Conservation (phyloP, 30 jellyfish, hydroid and myxozoan genomes). For the Nemopilema nomurai region DNA sequence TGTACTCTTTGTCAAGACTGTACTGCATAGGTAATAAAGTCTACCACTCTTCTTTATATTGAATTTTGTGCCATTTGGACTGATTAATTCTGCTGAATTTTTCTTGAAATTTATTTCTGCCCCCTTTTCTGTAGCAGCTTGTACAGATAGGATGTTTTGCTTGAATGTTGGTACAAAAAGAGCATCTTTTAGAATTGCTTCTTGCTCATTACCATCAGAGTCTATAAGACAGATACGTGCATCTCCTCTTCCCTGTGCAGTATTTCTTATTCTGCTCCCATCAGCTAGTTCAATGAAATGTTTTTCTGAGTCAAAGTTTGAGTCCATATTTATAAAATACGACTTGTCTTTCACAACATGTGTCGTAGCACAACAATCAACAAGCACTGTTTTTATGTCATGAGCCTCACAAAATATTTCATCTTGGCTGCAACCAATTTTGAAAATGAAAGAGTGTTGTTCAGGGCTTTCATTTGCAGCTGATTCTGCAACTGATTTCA, state of each 20-base stretch:
- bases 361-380: conserved; percentile 42
- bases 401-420: not conserved
- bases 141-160: conserved; percentile 3
- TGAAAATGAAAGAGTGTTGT: not conserved
- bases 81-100: not conserved
- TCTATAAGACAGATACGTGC: conserved; percentile 13
- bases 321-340: conserved; percentile 26
- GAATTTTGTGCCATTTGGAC: conserved; percentile 34
- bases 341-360: conserved; percentile 9
- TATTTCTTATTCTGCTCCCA: conserved; percentile 31
- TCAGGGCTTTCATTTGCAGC: not conserved
- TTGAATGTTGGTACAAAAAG: conserved; percentile 4
- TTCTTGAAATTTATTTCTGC: not conserved
- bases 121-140: conserved; percentile 11
- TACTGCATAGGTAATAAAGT: conserved; percentile 30
- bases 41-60: conserved; percentile 39
- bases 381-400: not conserved
- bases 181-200: conserved; percentile 10
- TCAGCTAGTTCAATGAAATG: conserved; percentile 73
- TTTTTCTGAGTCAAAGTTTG: conserved; percentile 12
- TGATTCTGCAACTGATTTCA: not conserved
- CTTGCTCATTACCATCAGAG: conserved; percentile 26
- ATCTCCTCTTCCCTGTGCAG: conserved; percentile 45
- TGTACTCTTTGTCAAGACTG: not conserved
- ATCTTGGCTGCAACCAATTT: not conserved